Percentiles rank a stretch among this genome's conserved stretches.
These are phyloP conservation scores for Bugula neritina DNA, from an alignment of 2,888 invertebrate genomes.

Conservation along the genomic window DNA sequence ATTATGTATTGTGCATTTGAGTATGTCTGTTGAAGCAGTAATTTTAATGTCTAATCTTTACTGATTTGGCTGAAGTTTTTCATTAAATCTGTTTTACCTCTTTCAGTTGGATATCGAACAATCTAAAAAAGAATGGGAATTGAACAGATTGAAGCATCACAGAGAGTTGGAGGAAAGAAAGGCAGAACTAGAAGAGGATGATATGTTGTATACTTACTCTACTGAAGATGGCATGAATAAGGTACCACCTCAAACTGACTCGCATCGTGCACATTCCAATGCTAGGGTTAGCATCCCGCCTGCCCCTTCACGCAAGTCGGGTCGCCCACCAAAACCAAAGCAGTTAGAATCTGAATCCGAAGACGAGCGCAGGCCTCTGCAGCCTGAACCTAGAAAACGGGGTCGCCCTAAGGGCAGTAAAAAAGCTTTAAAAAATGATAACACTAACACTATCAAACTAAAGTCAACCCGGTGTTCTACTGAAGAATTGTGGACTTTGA, in stretches of 20 bases:
- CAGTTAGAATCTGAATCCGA: slow-evolving; percentile 20
- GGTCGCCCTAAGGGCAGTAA: slow-evolving; percentile 15
- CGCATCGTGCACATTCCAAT: not conserved
- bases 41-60: slow-evolving; percentile 18
- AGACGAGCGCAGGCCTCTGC: not conserved
- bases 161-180: slow-evolving; percentile 56
- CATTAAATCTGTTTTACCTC: not conserved
- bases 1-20: too few relatives aligned
- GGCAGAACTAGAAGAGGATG: slow-evolving; percentile 55
- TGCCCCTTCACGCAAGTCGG: not conserved
- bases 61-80: too few relatives aligned
- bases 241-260: slow-evolving; percentile 56
- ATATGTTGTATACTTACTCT: slow-evolving; percentile 67
- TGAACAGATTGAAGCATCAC: slow-evolving; percentile 61
- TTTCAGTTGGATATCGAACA: slow-evolving; percentile 55
- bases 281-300: too few relatives aligned
- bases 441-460: not conserved
- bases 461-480: not conserved
- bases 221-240: slow-evolving; percentile 74
- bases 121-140: slow-evolving; percentile 81
- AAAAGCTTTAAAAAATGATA: not conserved
- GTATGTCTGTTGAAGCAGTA: slow-evolving; percentile 24
- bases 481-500: not conserved
- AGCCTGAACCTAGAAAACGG: not conserved
- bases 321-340: not conserved